Evolutionary conservation across 2,888 invertebrate genomes (phyloP), one percentile per base, ranked within the genome.

Genomic region (Emesis furor): DNA sequence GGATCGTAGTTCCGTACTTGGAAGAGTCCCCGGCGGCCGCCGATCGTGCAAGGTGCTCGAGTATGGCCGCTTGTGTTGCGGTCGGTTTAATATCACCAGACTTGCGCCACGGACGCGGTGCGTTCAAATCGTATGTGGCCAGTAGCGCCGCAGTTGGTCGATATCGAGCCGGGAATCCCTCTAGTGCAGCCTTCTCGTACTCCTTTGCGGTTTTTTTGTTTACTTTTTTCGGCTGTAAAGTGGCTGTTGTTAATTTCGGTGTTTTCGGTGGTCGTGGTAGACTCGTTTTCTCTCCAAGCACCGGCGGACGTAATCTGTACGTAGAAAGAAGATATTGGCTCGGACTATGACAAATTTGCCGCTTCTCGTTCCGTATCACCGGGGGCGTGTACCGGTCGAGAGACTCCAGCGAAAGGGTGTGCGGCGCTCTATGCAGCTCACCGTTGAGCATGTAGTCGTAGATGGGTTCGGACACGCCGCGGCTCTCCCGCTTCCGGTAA

Each of bases 21-120:
- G 24, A 24, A 24, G 24, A 24, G 24, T 24, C 24, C 24, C 24
- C 24, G 24, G 24, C 24, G 24, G 24, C 24, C n/a, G n/a, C 55
- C 55, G 55, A 55, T 55, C 55, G 55, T 3, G 55, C 55, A 55
- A 55, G 55, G 55, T 55, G n/a, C 55, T 55, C 55, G 55, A 55
- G 55, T 55, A 79, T 74, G 67, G 79, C 74, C 79, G 73, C 79
- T 74, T 79, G 79, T 39, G 74, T 69, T 74, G 17, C 74, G 78
- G 73, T 78, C 79, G 79, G 55, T 55, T 55, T n/a, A 55, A 55
- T 55, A n/a, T 55, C 5, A 3, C n/a, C 55, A 77, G 59, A 59
- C 59, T 59, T 59, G 59, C 24, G 62, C 24, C 24, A 62, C 17
- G 62, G 24, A 30, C 30, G 62, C 30, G 62, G 62, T 24, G 30